Conservation (phyloP, 1,140 invertebrate species). For the Drosophila funebris region DNA sequence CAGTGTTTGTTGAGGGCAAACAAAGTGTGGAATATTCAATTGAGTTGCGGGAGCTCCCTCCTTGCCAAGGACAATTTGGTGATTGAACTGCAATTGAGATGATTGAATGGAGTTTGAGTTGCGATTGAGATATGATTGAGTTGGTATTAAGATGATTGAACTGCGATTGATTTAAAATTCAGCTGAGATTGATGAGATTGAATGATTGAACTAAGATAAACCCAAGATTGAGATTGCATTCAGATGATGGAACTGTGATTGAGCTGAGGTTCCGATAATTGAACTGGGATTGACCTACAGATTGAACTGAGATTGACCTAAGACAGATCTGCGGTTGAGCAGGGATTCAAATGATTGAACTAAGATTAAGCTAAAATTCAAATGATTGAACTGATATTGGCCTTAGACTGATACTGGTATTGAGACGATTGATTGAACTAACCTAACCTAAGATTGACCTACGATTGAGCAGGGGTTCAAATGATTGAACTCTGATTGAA, state of each 20-base stretch:
- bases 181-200: background rate
- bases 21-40: background rate
- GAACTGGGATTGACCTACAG: background rate
- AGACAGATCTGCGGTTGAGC: background rate
- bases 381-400: background rate
- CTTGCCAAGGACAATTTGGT: too few relatives aligned
- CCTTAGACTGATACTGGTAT: too few relatives aligned
- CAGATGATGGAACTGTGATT: background rate
- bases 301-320: background rate
- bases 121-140: too few relatives aligned
- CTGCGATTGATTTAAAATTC: too few relatives aligned
- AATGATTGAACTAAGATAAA: background rate
- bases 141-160: too few relatives aligned
- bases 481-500: background rate
- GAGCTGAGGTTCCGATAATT: background rate
- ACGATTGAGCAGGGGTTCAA: background rate
- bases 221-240: too few relatives aligned
- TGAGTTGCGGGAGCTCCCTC: too few relatives aligned
- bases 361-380: background rate
- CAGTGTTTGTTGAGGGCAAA: too few relatives aligned
- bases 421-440: background rate
- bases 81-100: too few relatives aligned
- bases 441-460: background rate
- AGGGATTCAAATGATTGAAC: background rate
- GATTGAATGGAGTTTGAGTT: too few relatives aligned